Percentiles rank a stretch among this genome's conserved stretches.
phyloP scores from a whole-genome alignment of 2,888 invertebrate species.

The Watsonalla binaria region DNA sequence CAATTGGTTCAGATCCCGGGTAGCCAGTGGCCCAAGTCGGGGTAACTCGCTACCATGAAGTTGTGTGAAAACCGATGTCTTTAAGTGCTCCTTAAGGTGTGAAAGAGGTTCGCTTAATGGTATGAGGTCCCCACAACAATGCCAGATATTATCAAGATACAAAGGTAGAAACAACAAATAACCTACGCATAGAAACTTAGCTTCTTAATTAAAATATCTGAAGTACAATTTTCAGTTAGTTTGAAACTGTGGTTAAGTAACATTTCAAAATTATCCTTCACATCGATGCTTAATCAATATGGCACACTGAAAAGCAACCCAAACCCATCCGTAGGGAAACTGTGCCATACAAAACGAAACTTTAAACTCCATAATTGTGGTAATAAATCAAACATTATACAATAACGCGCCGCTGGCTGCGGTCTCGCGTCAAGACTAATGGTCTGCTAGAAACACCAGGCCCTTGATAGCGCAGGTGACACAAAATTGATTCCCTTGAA shows the following conservation, averaged over 20 bases:
- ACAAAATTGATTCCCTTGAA: slow-evolving; percentile 35
- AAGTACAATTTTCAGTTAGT: too few relatives aligned
- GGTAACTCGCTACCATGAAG: background rate
- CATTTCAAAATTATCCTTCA: too few relatives aligned
- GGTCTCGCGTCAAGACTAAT: slow-evolving; percentile 23
- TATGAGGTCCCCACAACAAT: too few relatives aligned
- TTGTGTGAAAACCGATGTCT: background rate
- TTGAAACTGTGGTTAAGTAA: too few relatives aligned
- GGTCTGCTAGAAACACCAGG: slow-evolving; percentile 12
- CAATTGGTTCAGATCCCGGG: too few relatives aligned
- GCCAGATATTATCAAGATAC: too few relatives aligned
- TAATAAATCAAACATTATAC: slow-evolving; percentile 1
- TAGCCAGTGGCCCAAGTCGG: too few relatives aligned
- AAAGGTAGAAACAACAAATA: too few relatives aligned
- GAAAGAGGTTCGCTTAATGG: background rate
- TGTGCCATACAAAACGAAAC: background rate
- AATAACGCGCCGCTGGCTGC: slow-evolving; percentile 1
- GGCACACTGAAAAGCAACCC: too few relatives aligned
- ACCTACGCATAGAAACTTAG: too few relatives aligned
- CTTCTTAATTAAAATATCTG: too few relatives aligned
- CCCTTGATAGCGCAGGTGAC: slow-evolving; percentile 26
- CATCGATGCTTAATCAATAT: too few relatives aligned
- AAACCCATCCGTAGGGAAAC: background rate
- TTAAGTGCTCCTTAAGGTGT: background rate
- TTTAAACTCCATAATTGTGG: slow-evolving; percentile 2